A percentile compares a stretch with the other conserved stretches of the same genome.
phyloP scores from a whole-genome alignment of 2,113 vertebrate species.

The Ictidomys tridecemlineatus region DNA sequence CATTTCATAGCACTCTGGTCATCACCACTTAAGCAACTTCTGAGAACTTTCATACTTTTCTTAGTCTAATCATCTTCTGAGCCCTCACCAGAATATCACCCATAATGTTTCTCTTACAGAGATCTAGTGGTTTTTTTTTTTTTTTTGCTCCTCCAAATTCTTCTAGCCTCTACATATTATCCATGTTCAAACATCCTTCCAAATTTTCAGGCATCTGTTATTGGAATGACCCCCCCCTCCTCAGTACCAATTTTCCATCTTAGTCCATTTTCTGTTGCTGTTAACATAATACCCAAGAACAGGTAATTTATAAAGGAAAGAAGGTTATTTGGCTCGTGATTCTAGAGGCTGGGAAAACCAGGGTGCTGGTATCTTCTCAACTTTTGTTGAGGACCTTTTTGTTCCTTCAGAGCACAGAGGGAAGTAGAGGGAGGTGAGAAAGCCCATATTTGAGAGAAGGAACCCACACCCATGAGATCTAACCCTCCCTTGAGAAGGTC shows the following conservation, averaged over 20 bases:
- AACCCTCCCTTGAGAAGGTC: background rate
- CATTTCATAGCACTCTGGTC: background rate
- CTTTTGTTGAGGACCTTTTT: background rate
- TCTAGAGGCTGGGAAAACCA: background rate
- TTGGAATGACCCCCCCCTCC: background rate
- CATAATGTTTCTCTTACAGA: background rate
- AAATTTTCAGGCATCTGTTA: background rate
- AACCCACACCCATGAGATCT: background rate
- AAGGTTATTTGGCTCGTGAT: background rate
- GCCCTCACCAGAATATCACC: background rate
- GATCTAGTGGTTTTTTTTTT: too few species aligned
- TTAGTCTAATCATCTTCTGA: background rate
- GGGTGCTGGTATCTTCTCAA: rapidly evolving
- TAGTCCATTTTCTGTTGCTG: background rate
- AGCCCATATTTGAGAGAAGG: background rate
- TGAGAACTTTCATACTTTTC: background rate
- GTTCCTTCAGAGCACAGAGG: background rate
- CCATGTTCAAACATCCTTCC: background rate
- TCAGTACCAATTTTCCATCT: background rate
- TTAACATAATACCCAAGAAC: background rate
- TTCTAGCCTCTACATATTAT: background rate
- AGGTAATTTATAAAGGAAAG: background rate
- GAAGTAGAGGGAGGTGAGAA: background rate
- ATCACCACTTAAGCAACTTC: background rate
- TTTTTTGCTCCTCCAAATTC: background rate